phyloP scores from a whole-genome alignment of 2,888 invertebrate species.

The Reticulitermes lucifugus region DNA sequence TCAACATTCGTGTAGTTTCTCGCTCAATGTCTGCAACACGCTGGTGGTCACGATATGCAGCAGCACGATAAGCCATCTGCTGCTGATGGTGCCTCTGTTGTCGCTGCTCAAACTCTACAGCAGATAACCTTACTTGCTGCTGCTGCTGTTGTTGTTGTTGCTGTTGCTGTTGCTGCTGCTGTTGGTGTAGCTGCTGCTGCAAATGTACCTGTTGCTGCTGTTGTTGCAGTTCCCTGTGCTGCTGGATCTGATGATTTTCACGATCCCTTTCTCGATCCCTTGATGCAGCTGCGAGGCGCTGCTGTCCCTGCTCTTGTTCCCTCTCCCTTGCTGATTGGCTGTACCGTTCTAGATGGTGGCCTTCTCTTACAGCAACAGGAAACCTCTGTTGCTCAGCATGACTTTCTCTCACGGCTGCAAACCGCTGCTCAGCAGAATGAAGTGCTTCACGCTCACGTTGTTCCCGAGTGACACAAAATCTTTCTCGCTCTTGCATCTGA shows the following conservation, averaged over 20 bases:
- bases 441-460: slow-evolving; percentile 56
- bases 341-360: slow-evolving; percentile 56
- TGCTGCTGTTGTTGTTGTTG: slow-evolving; percentile 59
- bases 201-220: slow-evolving; percentile 60
- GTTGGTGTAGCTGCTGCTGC: slow-evolving; percentile 57
- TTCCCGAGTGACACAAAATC: slow-evolving; percentile 49
- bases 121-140: slow-evolving; percentile 57
- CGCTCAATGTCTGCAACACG: slow-evolving; percentile 35
- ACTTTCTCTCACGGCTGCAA: slow-evolving; percentile 56
- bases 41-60: slow-evolving; percentile 43
- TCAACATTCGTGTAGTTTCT: slow-evolving; percentile 49
- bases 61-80: slow-evolving; percentile 51
- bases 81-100: slow-evolving; percentile 57
- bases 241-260: slow-evolving; percentile 58
- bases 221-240: slow-evolving; percentile 62
- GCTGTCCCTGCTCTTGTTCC: slow-evolving; percentile 58
- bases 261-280: slow-evolving; percentile 56
- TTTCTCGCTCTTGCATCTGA: slow-evolving; percentile 58
- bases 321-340: slow-evolving; percentile 56
- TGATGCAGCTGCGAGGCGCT: slow-evolving; percentile 58
- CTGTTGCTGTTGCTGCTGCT: slow-evolving; percentile 60
- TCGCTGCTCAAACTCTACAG: slow-evolving; percentile 59
- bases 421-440: slow-evolving; percentile 44
- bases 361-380: slow-evolving; percentile 18
- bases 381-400: slow-evolving; percentile 59